Base-by-base conservation (phyloP, 2,888 invertebrate species). In the Ormyrus thymus region DNA sequence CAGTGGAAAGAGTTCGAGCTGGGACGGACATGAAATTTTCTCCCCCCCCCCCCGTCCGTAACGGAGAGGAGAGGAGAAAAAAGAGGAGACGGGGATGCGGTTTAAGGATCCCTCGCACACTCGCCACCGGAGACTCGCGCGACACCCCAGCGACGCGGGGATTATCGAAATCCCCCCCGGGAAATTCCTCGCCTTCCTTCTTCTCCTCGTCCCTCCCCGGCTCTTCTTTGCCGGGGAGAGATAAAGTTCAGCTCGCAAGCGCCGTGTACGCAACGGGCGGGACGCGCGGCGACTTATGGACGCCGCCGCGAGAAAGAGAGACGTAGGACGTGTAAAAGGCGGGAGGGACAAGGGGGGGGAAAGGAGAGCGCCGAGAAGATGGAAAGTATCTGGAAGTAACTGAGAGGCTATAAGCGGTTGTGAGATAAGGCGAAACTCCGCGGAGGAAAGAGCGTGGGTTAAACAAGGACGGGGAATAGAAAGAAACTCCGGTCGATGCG, bases 101-200 rank as follows among this genome's bases (percentile, higher is more conserved):
- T 46, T 53, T 53, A 72, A 48, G 55, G 72, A 46, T 4, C 29
- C 29, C 29, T 29, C 29, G 29, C 29, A 4, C 55, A 2, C 55
- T 68, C 56, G 45, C 48, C 13, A 50, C 9, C 66, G 50, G 10
- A 13, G 43, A 56, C 13, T 8, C 58, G 10, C 55, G 48, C 11
- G 56, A 73, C 73, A 51, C 66, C 50, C 50, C 29, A 48, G 55
- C 45, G 13, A 11, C 11, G 13, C 55, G 15, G 58, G 74, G 74
- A 74, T 74, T 74, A 74, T 66, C 74, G 74, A 13, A 66, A 74
- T 74, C 66, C 74, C 73, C 74, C 64, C 13, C 65, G 73, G 73
- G 74, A 74, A 74, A 74, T 74, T 74, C 66, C 9, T 74, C 62
- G 58, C 66, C 29, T 66, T 56, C n/a, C 13, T 66, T 59, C 58